Evolutionary conservation across 2,113 vertebrate species (phyloP), one percentile per base, ranked within the genome.

Genomic region (Python bivittatus): DNA sequence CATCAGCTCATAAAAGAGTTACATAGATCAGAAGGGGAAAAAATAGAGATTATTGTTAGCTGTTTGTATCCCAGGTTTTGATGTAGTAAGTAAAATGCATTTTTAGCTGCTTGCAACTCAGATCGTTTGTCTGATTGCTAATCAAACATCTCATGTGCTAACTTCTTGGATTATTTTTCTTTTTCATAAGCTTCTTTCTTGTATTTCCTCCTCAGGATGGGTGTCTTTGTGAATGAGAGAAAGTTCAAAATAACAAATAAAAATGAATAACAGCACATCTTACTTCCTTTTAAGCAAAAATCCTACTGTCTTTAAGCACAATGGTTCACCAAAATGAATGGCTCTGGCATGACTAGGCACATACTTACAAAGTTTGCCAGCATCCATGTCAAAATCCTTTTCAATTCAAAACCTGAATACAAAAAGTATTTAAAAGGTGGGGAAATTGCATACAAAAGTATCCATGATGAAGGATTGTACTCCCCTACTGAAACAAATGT

Each of bases 21-120:
- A 94, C 84, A 72, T 89, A 89, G 92, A 89, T 91, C 90, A 94
- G 92, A 93, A 96, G 93, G 92, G 96, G 93, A 8, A 20, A 93
- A 95, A 94, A 38, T 84, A 53, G 90, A 90, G 93, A 3, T 3
- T 94, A 96, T 94, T 94, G 93, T 53, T 52, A 89, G 61, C 17
- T 68, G 48, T 72, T 89, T n/a, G 64, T 72, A 48, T 33, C 9
- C 27, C 44, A 8, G 22, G 64, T 79, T 79, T 90, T 90, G 64
- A 79, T n/a, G 1, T 79, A 25, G 64, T 79, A 53, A 68, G 64
- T 52, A 79, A 79, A 53, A 53, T 53, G 22, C 29, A 90, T 72
- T 79, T 72, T 23, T 79, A 90, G 61, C 2, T 38, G 48, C 12
- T 64, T 72, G 48, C 44, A 44, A 6, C 17, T 9, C 20, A 53